Evolutionary conservation across 2,113 vertebrate species (phyloP), one percentile per base, ranked within the genome.

Genomic region (Myotis davidii): DNA sequence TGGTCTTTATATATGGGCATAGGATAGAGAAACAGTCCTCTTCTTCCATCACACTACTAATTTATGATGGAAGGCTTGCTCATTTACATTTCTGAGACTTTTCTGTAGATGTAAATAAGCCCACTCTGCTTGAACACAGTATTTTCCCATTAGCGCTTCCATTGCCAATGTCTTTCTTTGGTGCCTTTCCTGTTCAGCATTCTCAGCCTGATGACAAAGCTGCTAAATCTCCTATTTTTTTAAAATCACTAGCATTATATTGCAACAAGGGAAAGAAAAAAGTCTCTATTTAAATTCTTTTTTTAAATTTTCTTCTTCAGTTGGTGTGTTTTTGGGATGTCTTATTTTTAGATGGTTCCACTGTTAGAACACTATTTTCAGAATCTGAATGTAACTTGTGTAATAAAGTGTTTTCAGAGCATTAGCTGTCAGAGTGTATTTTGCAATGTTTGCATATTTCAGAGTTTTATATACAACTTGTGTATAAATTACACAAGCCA

Each of bases 381-480:
- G 99, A 99, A 99, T 99, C 98, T 98, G 98, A 99, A 99, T 99
- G 99, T 99, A 99, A 99, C 99, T 99, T 99, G 99, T 99, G 99
- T 99, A 99, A 99, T 99, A 99, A 99, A 99, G 99, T 99, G 99
- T 99, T 98, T 98, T 99, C 99, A 99, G 99, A 99, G 99, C 99
- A 99, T 98, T 98, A 97, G 96, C 94, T 98, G 95, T 98, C 0
- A 0, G 96, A 98, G 98, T 97, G 97, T 98, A 97, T 95, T 98
- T 98, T 98, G 97, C 77, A 96, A 94, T 98, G 98, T 98, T 97
- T 98, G 77, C 76, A 88, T 92, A 84, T 91, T 95, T 96, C 56
- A 76, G 23, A 14, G 18, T 90, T 95, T 97, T 97, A 12, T 96
- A 95, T 83, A 83, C 12, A 90, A 88, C 52, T 94, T 98, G 59